Conservation (phyloP, 2,113 vertebrate genomes). For the Eublepharis macularius region DNA sequence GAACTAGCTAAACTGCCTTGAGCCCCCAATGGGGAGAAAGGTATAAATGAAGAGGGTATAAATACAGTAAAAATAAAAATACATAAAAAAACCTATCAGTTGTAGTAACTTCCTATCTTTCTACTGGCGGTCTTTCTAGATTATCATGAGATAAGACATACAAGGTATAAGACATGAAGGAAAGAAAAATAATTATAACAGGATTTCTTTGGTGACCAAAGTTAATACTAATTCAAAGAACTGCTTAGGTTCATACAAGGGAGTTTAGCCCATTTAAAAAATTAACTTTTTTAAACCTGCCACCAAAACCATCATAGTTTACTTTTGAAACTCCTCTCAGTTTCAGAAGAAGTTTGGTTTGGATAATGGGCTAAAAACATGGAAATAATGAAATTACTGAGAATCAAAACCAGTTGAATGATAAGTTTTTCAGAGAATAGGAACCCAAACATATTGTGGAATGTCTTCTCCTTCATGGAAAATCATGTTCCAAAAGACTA, state of each 20-base stretch:
- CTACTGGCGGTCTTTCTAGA: conserved; percentile 31
- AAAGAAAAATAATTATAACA: not conserved
- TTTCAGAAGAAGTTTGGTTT: not conserved
- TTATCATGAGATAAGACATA: conserved; percentile 5
- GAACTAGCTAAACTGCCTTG: too few species aligned
- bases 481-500: too few species aligned
- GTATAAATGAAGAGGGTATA: too few species aligned
- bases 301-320: not conserved
- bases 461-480: not conserved
- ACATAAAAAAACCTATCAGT: too few species aligned
- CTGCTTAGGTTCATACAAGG: not conserved
- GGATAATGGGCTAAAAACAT: too few species aligned
- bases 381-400: not conserved
- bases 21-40: too few species aligned
- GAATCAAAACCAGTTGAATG: not conserved
- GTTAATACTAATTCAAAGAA: not conserved
- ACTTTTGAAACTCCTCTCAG: not conserved
- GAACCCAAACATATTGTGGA: not conserved
- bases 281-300: not conserved
- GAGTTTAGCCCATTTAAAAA: not conserved
- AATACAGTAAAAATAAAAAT: too few species aligned
- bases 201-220: not conserved
- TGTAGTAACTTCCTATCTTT: conserved; percentile 5
- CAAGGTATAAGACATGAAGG: not conserved
- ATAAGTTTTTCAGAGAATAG: too few species aligned